Percentiles rank a stretch among this genome's conserved stretches.
Evolutionary conservation across 2,797 vertebrate species (phyloP).

Genomic region (Leuciscus waleckii): DNA sequence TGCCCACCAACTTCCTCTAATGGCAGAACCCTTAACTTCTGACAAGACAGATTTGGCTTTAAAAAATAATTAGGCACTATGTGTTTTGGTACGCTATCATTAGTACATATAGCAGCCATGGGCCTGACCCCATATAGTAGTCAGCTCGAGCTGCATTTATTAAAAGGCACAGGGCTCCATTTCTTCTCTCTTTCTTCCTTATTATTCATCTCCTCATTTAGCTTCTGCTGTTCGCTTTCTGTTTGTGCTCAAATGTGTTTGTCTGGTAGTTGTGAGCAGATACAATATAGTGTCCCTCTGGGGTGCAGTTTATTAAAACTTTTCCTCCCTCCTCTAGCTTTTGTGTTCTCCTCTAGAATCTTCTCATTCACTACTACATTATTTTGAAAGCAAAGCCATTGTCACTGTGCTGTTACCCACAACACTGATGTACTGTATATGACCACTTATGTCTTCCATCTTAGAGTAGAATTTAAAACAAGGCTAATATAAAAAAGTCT

Average conservation of each 20-base stretch:
- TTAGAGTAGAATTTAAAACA: slow-evolving; percentile 26
- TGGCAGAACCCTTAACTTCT: not conserved
- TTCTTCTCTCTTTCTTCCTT: not conserved
- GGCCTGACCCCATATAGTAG: not conserved
- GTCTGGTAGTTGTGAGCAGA: slow-evolving; percentile 8
- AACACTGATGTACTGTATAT: not conserved
- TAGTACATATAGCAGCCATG: not conserved
- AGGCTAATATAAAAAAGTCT: not conserved
- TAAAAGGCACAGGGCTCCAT: not conserved
- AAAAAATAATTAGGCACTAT: not conserved
- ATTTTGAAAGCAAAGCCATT: slow-evolving; percentile 9
- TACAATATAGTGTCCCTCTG: not conserved
- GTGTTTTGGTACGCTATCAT: not conserved
- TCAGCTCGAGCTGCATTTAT: not conserved
- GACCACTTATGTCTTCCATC: not conserved
- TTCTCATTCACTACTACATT: not conserved
- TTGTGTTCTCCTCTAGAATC: slow-evolving; percentile 3
- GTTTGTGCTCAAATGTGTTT: slow-evolving; percentile 30
- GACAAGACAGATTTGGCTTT: not conserved
- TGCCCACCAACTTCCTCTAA: not conserved
- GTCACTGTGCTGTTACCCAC: not conserved
- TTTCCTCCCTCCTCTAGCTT: not conserved
- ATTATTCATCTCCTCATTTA: not conserved
- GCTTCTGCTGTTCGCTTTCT: not conserved
- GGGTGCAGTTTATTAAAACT: slow-evolving; percentile 26